phyloP scores from a whole-genome alignment of 2,888 invertebrate species.

The Andrena praecox region DNA sequence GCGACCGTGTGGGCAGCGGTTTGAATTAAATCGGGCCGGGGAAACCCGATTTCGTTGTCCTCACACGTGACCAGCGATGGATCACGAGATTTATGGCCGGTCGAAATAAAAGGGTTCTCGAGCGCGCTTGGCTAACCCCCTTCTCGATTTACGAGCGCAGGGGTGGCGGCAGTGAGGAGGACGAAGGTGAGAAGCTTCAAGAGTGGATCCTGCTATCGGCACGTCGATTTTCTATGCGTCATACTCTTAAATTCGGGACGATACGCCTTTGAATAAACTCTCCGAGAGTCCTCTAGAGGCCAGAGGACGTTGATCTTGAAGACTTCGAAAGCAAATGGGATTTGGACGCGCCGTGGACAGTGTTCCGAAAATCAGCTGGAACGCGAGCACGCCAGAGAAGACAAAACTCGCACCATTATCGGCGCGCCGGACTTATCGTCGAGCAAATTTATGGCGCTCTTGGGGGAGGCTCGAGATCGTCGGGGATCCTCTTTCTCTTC shows the following conservation, averaged over 20 bases:
- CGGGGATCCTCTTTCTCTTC: slow-evolving; percentile 41
- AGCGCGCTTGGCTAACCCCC: slow-evolving; percentile 2
- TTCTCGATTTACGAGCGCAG: slow-evolving; percentile 30
- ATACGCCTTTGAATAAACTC: too few relatives aligned
- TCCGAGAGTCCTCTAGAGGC: too few relatives aligned
- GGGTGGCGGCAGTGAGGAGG: background rate
- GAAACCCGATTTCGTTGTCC: slow-evolving; percentile 34
- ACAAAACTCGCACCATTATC: slow-evolving; percentile 59
- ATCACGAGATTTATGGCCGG: slow-evolving; percentile 37
- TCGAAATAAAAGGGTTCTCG: slow-evolving; percentile 34
- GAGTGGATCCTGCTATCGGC: background rate
- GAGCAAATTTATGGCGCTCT: slow-evolving; percentile 67
- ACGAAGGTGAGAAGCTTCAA: slow-evolving; percentile 1
- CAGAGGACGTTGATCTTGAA: too few relatives aligned
- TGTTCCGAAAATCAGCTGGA: slow-evolving; percentile 5
- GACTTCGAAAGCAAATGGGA: too few relatives aligned
- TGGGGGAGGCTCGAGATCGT: slow-evolving; percentile 44
- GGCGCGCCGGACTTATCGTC: slow-evolving; percentile 62
- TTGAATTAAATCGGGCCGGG: slow-evolving; percentile 32
- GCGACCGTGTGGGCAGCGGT: background rate
- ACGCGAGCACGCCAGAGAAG: background rate
- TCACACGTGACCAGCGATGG: slow-evolving; percentile 21
- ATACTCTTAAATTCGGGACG: too few relatives aligned
- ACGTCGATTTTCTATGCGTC: background rate
- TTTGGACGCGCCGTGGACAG: too few relatives aligned